phyloP scores from a whole-genome alignment of 2,797 vertebrate genomes.

The Onychomys arenicola region DNA sequence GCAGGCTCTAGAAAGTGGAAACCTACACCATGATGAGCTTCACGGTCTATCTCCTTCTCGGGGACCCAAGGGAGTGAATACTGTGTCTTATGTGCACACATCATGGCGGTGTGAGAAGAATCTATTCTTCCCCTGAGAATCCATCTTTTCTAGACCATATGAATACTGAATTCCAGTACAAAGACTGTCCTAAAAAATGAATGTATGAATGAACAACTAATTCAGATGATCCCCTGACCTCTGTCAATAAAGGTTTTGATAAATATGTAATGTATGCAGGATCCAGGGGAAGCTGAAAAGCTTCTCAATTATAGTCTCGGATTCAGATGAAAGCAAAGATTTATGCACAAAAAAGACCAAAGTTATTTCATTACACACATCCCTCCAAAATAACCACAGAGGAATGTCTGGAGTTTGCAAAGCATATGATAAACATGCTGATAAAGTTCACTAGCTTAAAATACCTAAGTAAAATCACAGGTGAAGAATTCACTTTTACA shows the following conservation, averaged over 20 bases:
- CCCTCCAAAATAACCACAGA: neutral
- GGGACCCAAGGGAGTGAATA: too few relatives aligned
- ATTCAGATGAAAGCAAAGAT: slow-evolving; percentile 1
- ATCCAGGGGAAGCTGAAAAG: too few relatives aligned
- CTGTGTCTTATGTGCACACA: rapidly evolving
- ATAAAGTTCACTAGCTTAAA: neutral
- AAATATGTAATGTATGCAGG: rapidly evolving
- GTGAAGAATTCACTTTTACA: neutral
- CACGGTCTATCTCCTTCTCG: neutral
- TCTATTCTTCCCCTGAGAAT: neutral
- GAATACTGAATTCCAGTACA: neutral
- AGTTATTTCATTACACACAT: neutral
- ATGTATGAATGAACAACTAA: neutral
- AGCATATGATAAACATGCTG: neutral
- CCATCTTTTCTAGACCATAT: rapidly evolving
- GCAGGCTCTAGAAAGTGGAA: rapidly evolving
- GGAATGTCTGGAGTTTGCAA: neutral
- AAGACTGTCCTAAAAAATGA: too few relatives aligned
- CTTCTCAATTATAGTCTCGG: neutral
- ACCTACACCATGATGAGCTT: neutral
- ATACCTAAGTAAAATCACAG: neutral
- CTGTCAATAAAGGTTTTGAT: neutral
- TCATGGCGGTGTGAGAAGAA: too few relatives aligned
- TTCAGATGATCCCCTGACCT: too few relatives aligned
- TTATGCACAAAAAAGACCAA: neutral